Conservation (phyloP, 2,888 invertebrate species). For the Cryptocheilus praepositus region DNA sequence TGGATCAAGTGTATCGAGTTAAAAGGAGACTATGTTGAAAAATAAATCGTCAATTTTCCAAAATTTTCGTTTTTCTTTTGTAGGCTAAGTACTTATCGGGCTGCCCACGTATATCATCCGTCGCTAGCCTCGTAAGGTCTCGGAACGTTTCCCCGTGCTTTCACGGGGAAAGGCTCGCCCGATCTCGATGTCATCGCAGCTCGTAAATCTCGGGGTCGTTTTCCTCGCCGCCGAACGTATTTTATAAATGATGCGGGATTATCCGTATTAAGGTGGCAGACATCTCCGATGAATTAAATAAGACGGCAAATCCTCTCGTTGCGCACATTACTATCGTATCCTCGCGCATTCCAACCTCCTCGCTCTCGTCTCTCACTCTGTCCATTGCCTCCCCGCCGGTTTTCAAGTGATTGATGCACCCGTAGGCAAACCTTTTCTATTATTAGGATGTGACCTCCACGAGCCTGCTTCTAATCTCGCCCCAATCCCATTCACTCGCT, state of each 20-base stretch:
- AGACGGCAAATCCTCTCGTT: constrained; percentile 21
- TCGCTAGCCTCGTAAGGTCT: no score
- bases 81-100: no score
- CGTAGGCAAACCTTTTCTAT: constrained; percentile 23
- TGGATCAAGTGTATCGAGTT: no score
- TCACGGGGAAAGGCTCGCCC: no score
- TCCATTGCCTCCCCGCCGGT: not conserved
- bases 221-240: constrained; percentile 2
- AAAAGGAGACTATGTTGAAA: no score
- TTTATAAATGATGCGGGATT: constrained; percentile 34
- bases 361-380: not conserved
- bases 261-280: constrained; percentile 28
- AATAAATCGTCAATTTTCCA: no score
- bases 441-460: constrained; percentile 27
- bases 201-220: constrained; percentile 6
- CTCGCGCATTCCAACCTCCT: not conserved
- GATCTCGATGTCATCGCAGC: not conserved
- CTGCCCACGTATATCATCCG: no score
- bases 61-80: no score
- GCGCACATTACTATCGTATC: constrained; percentile 7
- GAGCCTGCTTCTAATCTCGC: constrained; percentile 32
- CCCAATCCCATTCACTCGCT: constrained; percentile 29
- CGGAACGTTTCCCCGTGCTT: no score
- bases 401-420: constrained; percentile 21
- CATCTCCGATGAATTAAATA: constrained; percentile 41